These are phyloP conservation scores for Lucilia sericata DNA, from an alignment of 1,140 invertebrate species.

Conservation along the genomic window DNA sequence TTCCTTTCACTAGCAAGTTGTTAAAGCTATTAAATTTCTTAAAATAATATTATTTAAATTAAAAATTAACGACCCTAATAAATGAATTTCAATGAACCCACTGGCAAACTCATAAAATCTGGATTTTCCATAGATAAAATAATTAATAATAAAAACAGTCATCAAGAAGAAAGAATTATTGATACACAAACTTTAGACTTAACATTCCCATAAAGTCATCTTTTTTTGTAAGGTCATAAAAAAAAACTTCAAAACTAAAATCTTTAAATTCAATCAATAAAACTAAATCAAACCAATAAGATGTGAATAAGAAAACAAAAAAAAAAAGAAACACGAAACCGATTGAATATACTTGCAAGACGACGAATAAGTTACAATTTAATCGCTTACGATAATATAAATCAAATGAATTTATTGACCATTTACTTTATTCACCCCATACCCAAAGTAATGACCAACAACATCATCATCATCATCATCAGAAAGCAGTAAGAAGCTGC, in stretches of 20 bases:
- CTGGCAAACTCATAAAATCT: no score
- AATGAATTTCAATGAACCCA: no score
- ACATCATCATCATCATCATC: background rate
- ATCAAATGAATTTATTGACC: slow-evolving; percentile 40
- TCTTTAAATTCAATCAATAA: slow-evolving; percentile 13
- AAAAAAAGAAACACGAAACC: background rate
- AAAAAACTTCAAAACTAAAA: background rate
- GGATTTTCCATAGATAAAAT: no score
- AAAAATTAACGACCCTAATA: no score
- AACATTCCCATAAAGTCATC: no score
- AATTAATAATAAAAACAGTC: no score
- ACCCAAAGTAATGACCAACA: background rate
- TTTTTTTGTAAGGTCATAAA: no score
- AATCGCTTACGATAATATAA: slow-evolving; percentile 30
- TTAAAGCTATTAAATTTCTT: no score
- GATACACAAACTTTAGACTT: no score
- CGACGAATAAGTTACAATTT: slow-evolving; percentile 26
- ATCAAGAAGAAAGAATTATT: no score
- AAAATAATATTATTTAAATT: no score
- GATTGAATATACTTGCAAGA: background rate
- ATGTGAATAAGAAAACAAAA: background rate
- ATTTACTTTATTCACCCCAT: background rate
- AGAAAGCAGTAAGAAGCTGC: background rate
- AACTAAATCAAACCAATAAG: background rate
- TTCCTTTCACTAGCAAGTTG: no score